Evolutionary conservation across 2,888 invertebrate species (phyloP), one percentile per base, ranked within the genome.

Genomic region (Ormyrus pomaceus): DNA sequence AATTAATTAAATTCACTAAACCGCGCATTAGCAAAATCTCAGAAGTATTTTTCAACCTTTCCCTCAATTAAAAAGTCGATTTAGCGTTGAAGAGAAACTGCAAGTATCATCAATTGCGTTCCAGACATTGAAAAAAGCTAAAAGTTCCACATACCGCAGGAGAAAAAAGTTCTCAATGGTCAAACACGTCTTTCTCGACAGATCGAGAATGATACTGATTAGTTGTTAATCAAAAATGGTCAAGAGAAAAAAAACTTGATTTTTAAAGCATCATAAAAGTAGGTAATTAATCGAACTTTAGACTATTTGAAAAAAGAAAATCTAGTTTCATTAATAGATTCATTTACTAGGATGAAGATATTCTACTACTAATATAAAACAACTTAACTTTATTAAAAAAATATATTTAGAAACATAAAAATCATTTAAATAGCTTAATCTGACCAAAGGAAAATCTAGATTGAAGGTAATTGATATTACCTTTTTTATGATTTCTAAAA

Each of bases 11-110:
- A 34, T 34, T 34, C 34, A 34, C 34, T 34, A 34, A 34, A 34
- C 4, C 34, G 56, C 51, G 19, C 5, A 50, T 59, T 11, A 71
- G 19, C 7, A 59, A 71, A 71, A 59, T 50, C 34, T 34, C 34
- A 10, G n/a, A 53, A 19, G 50, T n/a, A 69, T 70, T 77, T 76
- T 64, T 64, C 64, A 46, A 64, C 55, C 70, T 77, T 77, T 70
- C 64, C 48, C 19, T 5, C 34, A 10, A 61, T 56, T 48, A 65
- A 76, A 61, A 68, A 76, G 61, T 51, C 19, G 61, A 34, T 56
- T 66, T 13, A 5, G 13, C 19, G 4, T 45, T n/a, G 19, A 48
- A 45, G 56, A 62, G 62, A 61, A 55, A 76, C 19, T 69, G 68
- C 53, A 62, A 75, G 74, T 59, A 66, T n/a, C 66, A 59, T 75